Evolutionary conservation across 2,797 vertebrate species (phyloP).

Genomic region (Channallabes apus): DNA sequence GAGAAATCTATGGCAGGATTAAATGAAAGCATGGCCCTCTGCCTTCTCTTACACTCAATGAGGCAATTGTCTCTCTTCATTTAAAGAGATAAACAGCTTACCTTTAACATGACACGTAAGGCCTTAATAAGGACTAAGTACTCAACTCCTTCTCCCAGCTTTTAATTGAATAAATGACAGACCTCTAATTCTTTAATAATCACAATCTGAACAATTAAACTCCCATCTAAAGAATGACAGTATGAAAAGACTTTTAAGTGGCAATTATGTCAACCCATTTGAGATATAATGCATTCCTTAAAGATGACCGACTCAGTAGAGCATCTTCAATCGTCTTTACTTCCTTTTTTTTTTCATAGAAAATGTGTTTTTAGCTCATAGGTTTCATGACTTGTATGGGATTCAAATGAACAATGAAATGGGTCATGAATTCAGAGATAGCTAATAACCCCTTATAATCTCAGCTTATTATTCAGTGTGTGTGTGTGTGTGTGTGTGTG

Average conservation of each 20-base stretch:
- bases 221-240: constrained; percentile 65
- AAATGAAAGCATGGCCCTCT: constrained; percentile 42
- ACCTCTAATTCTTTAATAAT: constrained; percentile 62
- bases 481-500: too few species aligned
- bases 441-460: background rate
- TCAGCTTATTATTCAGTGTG: background rate
- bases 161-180: constrained; percentile 73
- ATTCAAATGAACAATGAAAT: constrained; percentile 27
- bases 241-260: constrained; percentile 62
- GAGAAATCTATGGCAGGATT: constrained; percentile 35
- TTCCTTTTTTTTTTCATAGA: background rate
- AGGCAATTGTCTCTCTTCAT: constrained; percentile 40
- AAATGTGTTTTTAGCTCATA: background rate
- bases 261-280: constrained; percentile 64
- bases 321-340: constrained; percentile 18
- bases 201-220: constrained; percentile 72
- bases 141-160: constrained; percentile 65
- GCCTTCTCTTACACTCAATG: constrained; percentile 30
- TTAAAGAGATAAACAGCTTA: constrained; percentile 64
- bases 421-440: constrained; percentile 1
- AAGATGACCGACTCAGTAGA: constrained; percentile 39
- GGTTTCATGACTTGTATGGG: background rate
- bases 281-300: constrained; percentile 53
- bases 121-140: constrained; percentile 58
- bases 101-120: constrained; percentile 58